Conservation (phyloP, 2,797 vertebrate genomes). For the Acanthiza pusilla region DNA sequence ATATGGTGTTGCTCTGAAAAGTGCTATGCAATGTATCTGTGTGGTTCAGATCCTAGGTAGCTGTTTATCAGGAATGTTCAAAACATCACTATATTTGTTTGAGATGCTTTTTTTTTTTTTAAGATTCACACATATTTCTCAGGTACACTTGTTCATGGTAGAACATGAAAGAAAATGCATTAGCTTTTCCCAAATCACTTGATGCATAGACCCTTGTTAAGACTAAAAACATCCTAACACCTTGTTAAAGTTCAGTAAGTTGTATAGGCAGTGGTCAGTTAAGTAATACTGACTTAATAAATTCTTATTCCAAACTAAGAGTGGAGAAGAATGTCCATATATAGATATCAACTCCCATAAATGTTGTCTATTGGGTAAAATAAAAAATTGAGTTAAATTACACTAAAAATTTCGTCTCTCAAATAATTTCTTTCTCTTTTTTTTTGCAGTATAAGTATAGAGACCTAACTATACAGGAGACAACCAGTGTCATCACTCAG, state of each 20-base stretch:
- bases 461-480: conserved; percentile 92
- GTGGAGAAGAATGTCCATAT: background rate
- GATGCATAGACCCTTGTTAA: background rate
- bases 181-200: background rate
- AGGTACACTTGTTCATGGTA: background rate
- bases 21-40: background rate
- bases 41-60: background rate
- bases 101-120: background rate
- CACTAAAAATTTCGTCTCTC: background rate
- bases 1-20: background rate
- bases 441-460: conserved; percentile 93
- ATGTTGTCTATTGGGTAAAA: background rate
- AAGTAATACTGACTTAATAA: background rate
- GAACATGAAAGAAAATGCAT: background rate
- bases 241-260: background rate
- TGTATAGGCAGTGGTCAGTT: background rate
- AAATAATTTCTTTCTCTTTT: conserved; percentile 48
- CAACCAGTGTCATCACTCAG: conserved; percentile 86
- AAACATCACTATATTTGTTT: background rate
- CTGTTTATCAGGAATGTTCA: background rate
- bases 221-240: background rate
- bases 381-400: background rate
- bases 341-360: background rate
- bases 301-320: background rate
- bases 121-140: background rate